These are phyloP conservation scores for Perca fluviatilis DNA, from an alignment of 2,113 vertebrate genomes.

Conservation along the genomic window DNA sequence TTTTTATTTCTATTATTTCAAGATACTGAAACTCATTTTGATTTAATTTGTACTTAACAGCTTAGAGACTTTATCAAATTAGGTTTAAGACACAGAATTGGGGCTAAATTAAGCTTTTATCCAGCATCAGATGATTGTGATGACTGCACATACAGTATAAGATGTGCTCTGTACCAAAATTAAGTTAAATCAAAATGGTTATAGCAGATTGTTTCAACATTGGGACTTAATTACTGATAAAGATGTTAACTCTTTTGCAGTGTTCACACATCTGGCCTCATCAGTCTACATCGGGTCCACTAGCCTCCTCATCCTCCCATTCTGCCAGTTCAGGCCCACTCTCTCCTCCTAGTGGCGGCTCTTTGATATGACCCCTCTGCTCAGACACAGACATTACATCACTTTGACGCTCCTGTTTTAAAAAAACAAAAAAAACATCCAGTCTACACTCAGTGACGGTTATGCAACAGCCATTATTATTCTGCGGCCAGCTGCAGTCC, in stretches of 20 bases:
- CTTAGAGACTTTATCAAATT: background rate
- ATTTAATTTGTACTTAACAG: background rate
- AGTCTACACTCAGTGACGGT: conserved; percentile 55
- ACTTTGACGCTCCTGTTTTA: conserved; percentile 50
- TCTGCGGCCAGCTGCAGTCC: conserved; percentile 48
- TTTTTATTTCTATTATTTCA: background rate
- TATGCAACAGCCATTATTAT: conserved; percentile 64
- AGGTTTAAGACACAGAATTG: too few species aligned
- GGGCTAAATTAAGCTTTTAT: background rate
- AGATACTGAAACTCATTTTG: background rate
- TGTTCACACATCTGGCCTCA: background rate
- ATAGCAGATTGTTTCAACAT: background rate
- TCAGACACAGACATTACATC: conserved; percentile 80
- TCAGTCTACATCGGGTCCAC: conserved; percentile 4
- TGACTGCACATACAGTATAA: background rate
- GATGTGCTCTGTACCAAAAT: background rate
- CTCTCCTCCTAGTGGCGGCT: conserved; percentile 75
- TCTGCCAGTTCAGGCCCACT: conserved; percentile 42
- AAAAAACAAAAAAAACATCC: conserved; percentile 8
- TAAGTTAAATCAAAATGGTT: background rate
- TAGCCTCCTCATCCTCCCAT: background rate
- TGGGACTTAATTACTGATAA: background rate
- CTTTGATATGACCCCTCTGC: conserved; percentile 46
- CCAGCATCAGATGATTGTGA: background rate
- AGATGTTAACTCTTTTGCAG: background rate